Evolutionary conservation across 2,113 vertebrate species (phyloP), one percentile per base, ranked within the genome.

Genomic region (Perca schrenkii): DNA sequence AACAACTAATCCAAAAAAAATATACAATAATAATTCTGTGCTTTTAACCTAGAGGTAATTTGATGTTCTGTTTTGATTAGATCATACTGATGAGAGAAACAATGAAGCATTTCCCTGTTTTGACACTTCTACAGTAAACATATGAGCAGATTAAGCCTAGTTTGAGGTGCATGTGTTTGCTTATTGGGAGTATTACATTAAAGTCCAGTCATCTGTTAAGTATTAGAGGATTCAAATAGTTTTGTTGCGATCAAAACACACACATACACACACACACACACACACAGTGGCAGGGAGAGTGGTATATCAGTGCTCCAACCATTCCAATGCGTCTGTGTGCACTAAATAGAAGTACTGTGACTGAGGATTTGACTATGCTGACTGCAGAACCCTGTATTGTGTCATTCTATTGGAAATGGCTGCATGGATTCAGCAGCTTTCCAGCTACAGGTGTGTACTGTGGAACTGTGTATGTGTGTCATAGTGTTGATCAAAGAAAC

Each of bases 161-260:
- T 72, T 84, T 79, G 71, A 76, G 57, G 54, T 86, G 67, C 61
- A 80, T 74, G 63, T 67, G 54, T 67, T 78, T 74, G 53, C 68
- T 77, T 66, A 60, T 74, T 80, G 28, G 43, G 25, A 72, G 76
- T 71, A 68, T 68, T 36, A 67, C 88, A 86, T 92, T 83, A 79
- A 89, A 89, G 67, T 85, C 67, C 68, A 75, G 83, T 92, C 86
- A 85, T 88, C 83, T 92, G 88, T 77, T 93, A 46, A 68, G 88
- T 66, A 86, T 91, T 88, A 88, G 65, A 74, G 84, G 84, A 91
- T 92, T 89, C 84, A 90, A 90, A 84, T 79, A 80, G 47, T 78
- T 86, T 74, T 89, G 88, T 81, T 74, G 83, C 82, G 47, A 46
- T 69, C 67, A 64, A 22, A 3, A 36, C 31, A 8, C 52, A 49